Base-by-base conservation (phyloP, 2,888 invertebrate species). In the Hirtodrosophila confusa region DNA sequence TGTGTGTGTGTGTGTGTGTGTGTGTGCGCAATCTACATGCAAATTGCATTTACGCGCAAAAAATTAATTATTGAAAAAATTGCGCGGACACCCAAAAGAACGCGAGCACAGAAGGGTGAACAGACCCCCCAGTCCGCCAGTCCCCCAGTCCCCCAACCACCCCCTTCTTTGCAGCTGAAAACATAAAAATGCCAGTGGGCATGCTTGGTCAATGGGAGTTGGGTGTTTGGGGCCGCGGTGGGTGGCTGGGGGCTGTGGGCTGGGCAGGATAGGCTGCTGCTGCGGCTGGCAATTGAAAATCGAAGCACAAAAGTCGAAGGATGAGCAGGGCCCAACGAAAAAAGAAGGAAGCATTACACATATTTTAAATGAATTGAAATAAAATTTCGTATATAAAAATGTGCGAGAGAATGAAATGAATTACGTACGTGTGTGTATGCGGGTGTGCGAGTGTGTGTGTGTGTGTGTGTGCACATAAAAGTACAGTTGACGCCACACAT, bases 401-500 rank as follows among this genome's bases (percentile, higher is more conserved):
- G 86, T 56, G 63, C 65, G 64, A 43, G 65, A 53, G 70, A 57
- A 56, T 50, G 54, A 69, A 73, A 67, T 73, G 67, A 75, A 71
- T 62, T 71, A 65, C 69, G 64, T 45, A 17, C n/a, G 43, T 41
- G 56, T 31, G 33, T 24, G 39, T 50, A 39, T 45, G 61, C 54
- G 64, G 65, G 65, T 61, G 69, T 49, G 33, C 60, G 41, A 50
- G 58, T 62, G 41, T 41, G 43, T 17, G n/a, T 47, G 53, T 33
- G 49, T 33, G 49, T 55, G 65, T 68, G 43, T 70, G 64, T 68
- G 69, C 56, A 72, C 69, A 74, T 56, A 80, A 84, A 89, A 89
- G 88, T 88, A 88, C 88, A 89, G 88, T 89, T 87, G 88, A 86
- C 84, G 82, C 88, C 78, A 77, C 78, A 87, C 73, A 80, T 79